phyloP scores from a whole-genome alignment of 2,888 invertebrate genomes.

The Brassicogethes aeneus region DNA sequence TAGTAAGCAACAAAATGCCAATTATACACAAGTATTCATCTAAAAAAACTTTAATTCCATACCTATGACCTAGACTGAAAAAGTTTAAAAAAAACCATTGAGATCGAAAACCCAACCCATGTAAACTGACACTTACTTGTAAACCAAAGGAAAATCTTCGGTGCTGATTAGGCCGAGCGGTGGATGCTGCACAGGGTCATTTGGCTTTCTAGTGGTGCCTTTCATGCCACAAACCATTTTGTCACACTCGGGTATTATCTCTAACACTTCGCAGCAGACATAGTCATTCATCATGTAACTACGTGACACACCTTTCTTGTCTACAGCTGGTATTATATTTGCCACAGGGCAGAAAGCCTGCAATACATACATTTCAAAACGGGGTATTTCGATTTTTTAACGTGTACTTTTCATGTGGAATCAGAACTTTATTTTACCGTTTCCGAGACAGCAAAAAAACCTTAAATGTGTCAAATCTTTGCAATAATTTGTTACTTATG shows the following conservation, averaged over 20 bases:
- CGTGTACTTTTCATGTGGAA: too few species aligned
- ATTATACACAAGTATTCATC: too few species aligned
- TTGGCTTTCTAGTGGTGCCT: slow-evolving; percentile 59
- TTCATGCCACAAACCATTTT: slow-evolving; percentile 85
- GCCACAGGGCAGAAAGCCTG: slow-evolving; percentile 61
- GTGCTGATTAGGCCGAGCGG: slow-evolving; percentile 75
- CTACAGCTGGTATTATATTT: slow-evolving; percentile 67
- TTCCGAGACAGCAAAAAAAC: too few species aligned
- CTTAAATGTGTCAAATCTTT: too few species aligned
- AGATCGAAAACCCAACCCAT: too few species aligned
- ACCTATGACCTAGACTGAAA: too few species aligned
- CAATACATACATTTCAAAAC: slow-evolving; percentile 19
- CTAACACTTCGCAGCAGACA: slow-evolving; percentile 81
- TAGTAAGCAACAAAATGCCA: too few species aligned
- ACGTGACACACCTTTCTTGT: slow-evolving; percentile 69
- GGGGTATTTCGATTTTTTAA: too few species aligned
- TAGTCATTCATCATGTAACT: slow-evolving; percentile 75
- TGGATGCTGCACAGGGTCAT: slow-evolving; percentile 62
- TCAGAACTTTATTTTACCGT: too few species aligned
- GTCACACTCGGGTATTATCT: slow-evolving; percentile 78
- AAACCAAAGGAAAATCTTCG: slow-evolving; percentile 71
- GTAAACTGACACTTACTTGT: slow-evolving; percentile 82
- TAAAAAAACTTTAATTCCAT: too few species aligned
- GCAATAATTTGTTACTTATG: too few species aligned
- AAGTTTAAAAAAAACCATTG: too few species aligned